A percentile compares a stretch with the other conserved stretches of the same genome.
phyloP scores from a whole-genome alignment of 1,140 invertebrate genomes.

The Trachelipus rathkii region DNA sequence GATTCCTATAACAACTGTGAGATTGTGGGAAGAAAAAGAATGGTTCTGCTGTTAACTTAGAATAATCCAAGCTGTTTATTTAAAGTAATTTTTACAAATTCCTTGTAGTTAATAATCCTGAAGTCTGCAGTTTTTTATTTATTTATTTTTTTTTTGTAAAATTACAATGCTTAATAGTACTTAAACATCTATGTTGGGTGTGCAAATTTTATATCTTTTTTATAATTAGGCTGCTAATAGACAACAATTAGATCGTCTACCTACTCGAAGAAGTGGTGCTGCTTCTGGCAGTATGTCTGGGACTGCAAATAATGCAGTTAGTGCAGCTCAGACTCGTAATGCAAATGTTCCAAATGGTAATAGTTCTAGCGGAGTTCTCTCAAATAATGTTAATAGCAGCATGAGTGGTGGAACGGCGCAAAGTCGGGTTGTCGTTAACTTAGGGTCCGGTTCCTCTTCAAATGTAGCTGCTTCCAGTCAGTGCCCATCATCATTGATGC shows the following conservation, averaged over 20 bases:
- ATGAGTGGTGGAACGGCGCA: not conserved
- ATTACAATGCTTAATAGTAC: too few species aligned
- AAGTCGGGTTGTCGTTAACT: not conserved
- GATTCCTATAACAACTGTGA: too few species aligned
- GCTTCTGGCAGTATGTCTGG: not conserved
- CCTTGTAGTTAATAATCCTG: too few species aligned
- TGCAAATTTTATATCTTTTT: too few species aligned
- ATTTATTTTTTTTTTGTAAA: too few species aligned
- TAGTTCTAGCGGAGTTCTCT: not conserved
- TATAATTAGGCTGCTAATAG: not conserved
- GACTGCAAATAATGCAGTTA: not conserved
- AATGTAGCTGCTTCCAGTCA: not conserved
- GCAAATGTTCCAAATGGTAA: constrained; percentile 6
- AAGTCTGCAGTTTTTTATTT: too few species aligned
- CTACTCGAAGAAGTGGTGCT: not conserved
- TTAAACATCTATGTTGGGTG: too few species aligned
- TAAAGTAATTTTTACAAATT: too few species aligned
- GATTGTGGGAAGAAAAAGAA: too few species aligned
- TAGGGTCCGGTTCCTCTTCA: not conserved
- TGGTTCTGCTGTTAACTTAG: too few species aligned
- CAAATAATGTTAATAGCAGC: not conserved
- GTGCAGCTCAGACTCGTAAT: not conserved
- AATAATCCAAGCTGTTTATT: too few species aligned
- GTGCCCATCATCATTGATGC: not conserved
- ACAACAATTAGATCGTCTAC: not conserved